These are phyloP conservation scores for Machimus rusticus DNA, from an alignment of 2,888 invertebrate species.

Conservation along the genomic window DNA sequence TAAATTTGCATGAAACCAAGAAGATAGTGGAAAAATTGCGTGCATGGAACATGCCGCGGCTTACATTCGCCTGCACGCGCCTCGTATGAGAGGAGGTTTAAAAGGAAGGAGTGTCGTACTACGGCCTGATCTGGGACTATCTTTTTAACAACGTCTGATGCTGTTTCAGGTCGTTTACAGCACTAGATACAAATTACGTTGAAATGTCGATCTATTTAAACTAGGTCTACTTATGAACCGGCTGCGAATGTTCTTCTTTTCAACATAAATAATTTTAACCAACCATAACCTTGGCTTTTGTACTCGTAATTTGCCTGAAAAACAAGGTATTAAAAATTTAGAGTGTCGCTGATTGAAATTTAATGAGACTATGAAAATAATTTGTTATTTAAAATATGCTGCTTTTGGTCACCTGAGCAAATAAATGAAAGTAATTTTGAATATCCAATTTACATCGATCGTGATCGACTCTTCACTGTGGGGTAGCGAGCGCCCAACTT, in stretches of 20 bases:
- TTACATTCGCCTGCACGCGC: background rate
- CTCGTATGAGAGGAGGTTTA: background rate
- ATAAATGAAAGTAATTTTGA: too few species aligned
- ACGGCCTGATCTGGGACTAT: background rate
- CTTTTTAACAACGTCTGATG: background rate
- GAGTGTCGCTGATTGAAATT: too few species aligned
- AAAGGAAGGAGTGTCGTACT: background rate
- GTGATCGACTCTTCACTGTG: too few species aligned
- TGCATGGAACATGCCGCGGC: background rate
- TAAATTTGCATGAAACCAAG: background rate
- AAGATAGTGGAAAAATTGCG: background rate
- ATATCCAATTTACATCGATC: too few species aligned
- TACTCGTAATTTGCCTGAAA: too few species aligned
- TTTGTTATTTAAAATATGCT: too few species aligned
- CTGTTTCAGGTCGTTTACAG: background rate
- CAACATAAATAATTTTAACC: background rate
- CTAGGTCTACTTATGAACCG: background rate
- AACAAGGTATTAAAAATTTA: too few species aligned
- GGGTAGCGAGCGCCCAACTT: too few species aligned
- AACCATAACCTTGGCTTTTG: background rate
- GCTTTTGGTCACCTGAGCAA: too few species aligned
- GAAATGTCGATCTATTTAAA: background rate
- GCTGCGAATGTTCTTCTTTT: background rate
- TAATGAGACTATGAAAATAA: too few species aligned
- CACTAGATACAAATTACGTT: background rate